Conservation (phyloP, 2,797 vertebrate species). For the Valencia hispanica region DNA sequence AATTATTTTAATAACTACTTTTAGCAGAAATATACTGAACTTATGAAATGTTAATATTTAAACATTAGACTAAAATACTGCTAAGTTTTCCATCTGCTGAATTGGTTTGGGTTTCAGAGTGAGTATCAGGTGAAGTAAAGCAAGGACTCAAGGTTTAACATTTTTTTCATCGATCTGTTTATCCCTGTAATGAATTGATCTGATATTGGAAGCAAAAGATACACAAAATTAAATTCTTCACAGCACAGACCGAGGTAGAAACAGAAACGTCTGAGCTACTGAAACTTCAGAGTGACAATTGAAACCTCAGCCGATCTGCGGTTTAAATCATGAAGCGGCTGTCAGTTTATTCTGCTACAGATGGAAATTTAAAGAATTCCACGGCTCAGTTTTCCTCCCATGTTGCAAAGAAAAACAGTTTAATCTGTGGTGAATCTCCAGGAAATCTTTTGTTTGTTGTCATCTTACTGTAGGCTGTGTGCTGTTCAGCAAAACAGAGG, state of each 20-base stretch:
- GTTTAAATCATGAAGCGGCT: conserved; percentile 7
- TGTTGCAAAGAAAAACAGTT: neutral
- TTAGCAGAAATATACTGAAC: no score
- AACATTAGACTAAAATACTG: no score
- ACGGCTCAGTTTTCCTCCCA: neutral
- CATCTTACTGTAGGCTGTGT: neutral
- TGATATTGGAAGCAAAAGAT: no score
- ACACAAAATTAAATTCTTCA: neutral
- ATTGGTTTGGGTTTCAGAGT: no score
- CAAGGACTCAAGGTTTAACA: no score
- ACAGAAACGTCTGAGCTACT: neutral
- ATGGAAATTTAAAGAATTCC: conserved; percentile 4
- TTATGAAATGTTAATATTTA: no score
- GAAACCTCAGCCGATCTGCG: conserved; percentile 2
- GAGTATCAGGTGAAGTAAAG: no score
- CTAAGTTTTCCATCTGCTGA: no score
- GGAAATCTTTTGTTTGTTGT: conserved; percentile 3
- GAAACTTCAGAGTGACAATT: conserved; percentile 5
- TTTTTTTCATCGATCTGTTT: no score
- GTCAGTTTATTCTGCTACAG: conserved; percentile 29
- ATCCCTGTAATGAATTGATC: no score
- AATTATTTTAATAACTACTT: no score
- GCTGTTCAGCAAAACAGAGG: neutral
- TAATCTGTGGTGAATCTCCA: neutral
- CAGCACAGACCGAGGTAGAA: neutral